Base-by-base conservation (phyloP, 2,113 vertebrate genomes). In the Cardinalis cardinalis region DNA sequence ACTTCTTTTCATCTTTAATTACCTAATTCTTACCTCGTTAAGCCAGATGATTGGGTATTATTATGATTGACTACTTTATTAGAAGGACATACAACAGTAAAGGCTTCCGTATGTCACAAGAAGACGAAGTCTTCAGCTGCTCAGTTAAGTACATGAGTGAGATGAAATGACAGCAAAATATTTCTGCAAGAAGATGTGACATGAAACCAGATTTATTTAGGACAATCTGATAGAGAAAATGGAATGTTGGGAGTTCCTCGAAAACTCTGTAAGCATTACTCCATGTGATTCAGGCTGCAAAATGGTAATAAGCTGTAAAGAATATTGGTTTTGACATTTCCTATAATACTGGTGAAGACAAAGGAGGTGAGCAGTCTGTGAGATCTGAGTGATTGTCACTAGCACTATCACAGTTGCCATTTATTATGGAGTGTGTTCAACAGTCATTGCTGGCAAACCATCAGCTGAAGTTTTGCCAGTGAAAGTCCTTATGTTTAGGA, bases 191-290 rank as follows among this genome's bases (percentile, higher is more conserved):
- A 90, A 92, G 65, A 72, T 48, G 75, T 32, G 75, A 95, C 88
- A 74, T 23, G 59, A 93, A 96, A 94, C 53, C 83, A 94, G 91
- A 96, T 97, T 95, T 95, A 94, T 96, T 96, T 96, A 87, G 87
- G 81, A 85, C 78, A 90, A 91, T 93, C 95, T 93, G 94, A 96
- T 94, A 90, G 76, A 96, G 91, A 97, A 97, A 97, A 97, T 14
- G 89, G 93, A 96, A 92, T 95, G 90, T 44, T 77, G 85, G 64
- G 95, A 95, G 88, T 87, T 95, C 89, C 87, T 77, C 77, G 74
- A 92, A 95, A 95, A 78, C 58, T 89, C 72, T 95, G 81, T 70
- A 84, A 87, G 58, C 86, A 60, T 94, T 95, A 65, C 76, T 80
- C 4, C 78, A 48, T 40, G 21, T 72, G 88, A 95, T 91, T 96